These are phyloP conservation scores for Campoplex nolae DNA, from an alignment of 2,888 invertebrate genomes.

Conservation along the genomic window DNA sequence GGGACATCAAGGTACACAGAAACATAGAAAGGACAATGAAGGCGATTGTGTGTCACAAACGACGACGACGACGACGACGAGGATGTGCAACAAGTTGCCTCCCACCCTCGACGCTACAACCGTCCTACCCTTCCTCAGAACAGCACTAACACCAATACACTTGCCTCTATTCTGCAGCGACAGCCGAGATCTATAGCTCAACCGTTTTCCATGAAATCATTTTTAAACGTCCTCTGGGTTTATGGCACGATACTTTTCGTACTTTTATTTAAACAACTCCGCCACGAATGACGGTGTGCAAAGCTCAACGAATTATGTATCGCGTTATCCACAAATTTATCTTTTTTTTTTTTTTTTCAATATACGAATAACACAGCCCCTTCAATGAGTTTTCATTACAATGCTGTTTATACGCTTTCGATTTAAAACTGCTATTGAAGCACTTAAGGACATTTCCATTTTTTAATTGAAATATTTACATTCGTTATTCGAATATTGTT, in stretches of 20 bases:
- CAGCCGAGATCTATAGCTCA: conserved; percentile 66
- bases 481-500: neutral
- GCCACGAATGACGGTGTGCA: neutral
- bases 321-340: neutral
- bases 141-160: conserved; percentile 39
- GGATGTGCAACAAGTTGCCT: conserved; percentile 82
- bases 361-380: neutral
- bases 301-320: neutral
- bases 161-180: conserved; percentile 35
- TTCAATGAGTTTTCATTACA: neutral
- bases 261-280: conserved; percentile 49
- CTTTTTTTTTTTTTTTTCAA: neutral
- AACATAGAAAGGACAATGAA: conserved; percentile 43
- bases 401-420: neutral
- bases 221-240: conserved; percentile 75
- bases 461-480: neutral
- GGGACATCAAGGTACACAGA: conserved; percentile 39
- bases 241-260: conserved; percentile 18
- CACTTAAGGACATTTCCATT: neutral
- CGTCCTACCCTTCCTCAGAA: conserved; percentile 59
- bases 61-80: conserved; percentile 42
- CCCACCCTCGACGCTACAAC: conserved; percentile 68
- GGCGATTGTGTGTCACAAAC: conserved; percentile 79
- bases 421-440: neutral
- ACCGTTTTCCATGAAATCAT: conserved; percentile 78